Evolutionary conservation across 2,797 vertebrate species (phyloP), one percentile per base, ranked within the genome.

Genomic region (Philypnodon macrostomus): DNA sequence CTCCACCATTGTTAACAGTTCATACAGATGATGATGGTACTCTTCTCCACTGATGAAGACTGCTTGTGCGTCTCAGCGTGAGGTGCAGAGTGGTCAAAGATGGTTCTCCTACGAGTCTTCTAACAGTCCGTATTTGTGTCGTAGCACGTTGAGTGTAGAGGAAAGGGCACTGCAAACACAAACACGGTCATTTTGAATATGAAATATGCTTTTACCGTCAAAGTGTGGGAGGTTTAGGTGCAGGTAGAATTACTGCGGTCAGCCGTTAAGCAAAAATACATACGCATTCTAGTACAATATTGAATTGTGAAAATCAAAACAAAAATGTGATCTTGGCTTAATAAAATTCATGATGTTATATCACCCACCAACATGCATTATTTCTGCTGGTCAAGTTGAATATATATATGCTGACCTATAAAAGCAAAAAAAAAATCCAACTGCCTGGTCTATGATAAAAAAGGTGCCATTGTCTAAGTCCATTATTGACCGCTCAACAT

Each of bases 121-220:
- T 48, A 81, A 80, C 82, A 98, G 86, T 37, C 91, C 87, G 0
- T 95, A 92, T 80, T 94, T 95, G 69, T 63, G 77, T 65, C 86
- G 74, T 58, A 98, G 88, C 69, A 94, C 80, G 13, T 90, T 83
- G 27, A 93, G 67, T 0, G 96, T 97, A 0, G 87, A 73, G 4
- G 83, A 74, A 52, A 93, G 77, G 2, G 95, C 95, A 47, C 96
- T 98, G 89, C 19, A 77, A 77, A 63, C 9, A 75, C 31, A 77
- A 52, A 36, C 12, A 63, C 23, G 53, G 60, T 70, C 14, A 52
- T 47, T 45, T 71, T 29, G 54, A 1, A 4, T 51, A 73, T 37
- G 47, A 61, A 37, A 42, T 18, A 36, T 27, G 10, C 35, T 35
- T 19, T 38, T 44, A 37, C 51, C 39, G 31, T 52, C 15, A 7